phyloP scores from a whole-genome alignment of 2,113 vertebrate genomes.

The Columbina picui region DNA sequence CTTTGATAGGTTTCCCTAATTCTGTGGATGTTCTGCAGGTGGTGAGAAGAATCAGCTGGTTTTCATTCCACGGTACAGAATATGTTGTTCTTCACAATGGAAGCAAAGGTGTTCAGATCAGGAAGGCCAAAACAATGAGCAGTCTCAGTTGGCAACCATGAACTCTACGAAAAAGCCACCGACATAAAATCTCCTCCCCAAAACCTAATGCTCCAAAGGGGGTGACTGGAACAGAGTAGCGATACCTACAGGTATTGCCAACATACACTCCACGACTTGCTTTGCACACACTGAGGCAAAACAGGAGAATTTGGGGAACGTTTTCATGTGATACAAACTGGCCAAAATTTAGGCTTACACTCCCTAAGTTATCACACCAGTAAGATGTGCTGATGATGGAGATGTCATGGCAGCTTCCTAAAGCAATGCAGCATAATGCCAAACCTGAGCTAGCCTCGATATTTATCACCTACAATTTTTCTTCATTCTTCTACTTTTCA shows the following conservation, averaged over 20 bases:
- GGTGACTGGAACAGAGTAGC: not conserved
- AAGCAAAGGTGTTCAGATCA: not conserved
- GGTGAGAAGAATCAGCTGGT: not conserved
- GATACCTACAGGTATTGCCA: not conserved
- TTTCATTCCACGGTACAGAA: not conserved
- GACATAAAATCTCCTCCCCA: not conserved
- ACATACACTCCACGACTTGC: not conserved
- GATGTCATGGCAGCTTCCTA: not conserved
- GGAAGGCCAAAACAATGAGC: not conserved
- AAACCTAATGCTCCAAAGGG: not conserved
- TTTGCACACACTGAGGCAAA: not conserved
- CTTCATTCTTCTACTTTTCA: not conserved
- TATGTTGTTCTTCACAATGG: not conserved
- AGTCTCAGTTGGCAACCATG: fast-evolving
- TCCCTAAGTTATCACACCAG: not conserved
- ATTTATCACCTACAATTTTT: not conserved
- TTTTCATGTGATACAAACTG: not conserved
- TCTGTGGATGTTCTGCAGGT: not conserved
- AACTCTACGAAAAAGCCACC: not conserved
- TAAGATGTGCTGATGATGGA: not conserved
- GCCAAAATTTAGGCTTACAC: not conserved
- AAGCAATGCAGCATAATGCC: not conserved
- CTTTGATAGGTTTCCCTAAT: not conserved
- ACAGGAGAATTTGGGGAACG: not conserved
- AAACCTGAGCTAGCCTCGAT: not conserved